Evolutionary conservation across 1,140 invertebrate species (phyloP), one percentile per base, ranked within the genome.

Genomic region (Ooceraea biroi): DNA sequence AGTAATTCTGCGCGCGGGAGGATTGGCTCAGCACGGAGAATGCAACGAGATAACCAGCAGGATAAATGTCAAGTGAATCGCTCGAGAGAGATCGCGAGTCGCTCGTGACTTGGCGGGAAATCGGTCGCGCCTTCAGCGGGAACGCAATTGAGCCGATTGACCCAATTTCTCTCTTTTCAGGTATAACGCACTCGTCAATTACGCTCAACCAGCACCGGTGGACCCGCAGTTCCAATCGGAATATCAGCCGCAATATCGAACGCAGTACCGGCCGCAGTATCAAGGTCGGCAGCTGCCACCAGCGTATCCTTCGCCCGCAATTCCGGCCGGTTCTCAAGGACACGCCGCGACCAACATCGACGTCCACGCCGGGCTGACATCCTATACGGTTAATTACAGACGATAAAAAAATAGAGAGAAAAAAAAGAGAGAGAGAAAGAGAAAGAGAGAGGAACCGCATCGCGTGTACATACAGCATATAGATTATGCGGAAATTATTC

Each of bases 331-430:
- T 14, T 95, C 95, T 90, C 89, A 93, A 76, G 95, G 95, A 10
- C 96, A 96, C 86, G 96, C 96, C 8, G 95, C 96, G 0, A 94
- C 95, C 60, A 96, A 96, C 86, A 95, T 96, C 63, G 96, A 96
- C 87, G 94, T 96, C n/a, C 95, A 94, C 89, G 95, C 95, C 61
- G 89, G 74, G 41, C 30, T 91, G 12, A 96, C 96, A 25, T 97
- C 96, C 17, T 97, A 97, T 91, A 95, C 95, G 22, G 95, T 97
- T 60, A 95, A 96, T 87, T 97, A 97, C 90, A 95, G 86, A 69
- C 85, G 89, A 90, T 90, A 86, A 83, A 61, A 77, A 14, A 10
- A 36, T 60, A 19, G n/a, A 50, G 41, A 12, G 25, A 5, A 41
- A 60, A 48, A 27, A 48, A 44, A 25, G 14, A 82, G n/a, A 73